Evolutionary conservation across 2,888 invertebrate species (phyloP).

Genomic region (Torymus tubicola): DNA sequence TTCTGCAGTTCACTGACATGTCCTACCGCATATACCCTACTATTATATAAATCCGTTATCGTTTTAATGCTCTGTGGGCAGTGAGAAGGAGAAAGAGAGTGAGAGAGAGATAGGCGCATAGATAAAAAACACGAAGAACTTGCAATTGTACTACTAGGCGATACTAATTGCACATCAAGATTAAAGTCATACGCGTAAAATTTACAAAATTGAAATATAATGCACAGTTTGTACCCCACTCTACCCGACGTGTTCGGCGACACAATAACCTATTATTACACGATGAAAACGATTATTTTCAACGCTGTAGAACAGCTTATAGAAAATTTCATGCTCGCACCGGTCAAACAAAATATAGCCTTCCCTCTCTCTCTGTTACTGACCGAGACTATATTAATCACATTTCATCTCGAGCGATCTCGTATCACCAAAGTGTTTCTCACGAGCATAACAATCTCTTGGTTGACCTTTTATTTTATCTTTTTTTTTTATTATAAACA

Average conservation of each 20-base stretch:
- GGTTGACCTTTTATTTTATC: no score
- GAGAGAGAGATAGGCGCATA: conserved; percentile 1
- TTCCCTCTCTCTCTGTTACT: no score
- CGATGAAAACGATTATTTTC: conserved; percentile 23
- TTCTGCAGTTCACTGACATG: conserved; percentile 21
- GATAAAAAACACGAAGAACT: conserved; percentile 50
- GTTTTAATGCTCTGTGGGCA: conserved; percentile 31
- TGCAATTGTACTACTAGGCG: conserved; percentile 24
- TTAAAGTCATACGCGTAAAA: conserved; percentile 16
- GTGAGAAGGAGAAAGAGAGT: background rate
- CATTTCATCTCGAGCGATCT: no score
- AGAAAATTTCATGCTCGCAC: no score
- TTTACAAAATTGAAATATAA: conserved; percentile 52
- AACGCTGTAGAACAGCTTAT: background rate
- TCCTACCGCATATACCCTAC: background rate
- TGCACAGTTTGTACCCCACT: conserved; percentile 16
- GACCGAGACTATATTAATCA: no score
- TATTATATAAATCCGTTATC: conserved; percentile 45
- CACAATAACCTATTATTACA: conserved; percentile 22
- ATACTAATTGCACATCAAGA: conserved; percentile 48
- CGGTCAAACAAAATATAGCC: no score
- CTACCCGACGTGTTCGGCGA: no score
- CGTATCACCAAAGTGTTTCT: no score
- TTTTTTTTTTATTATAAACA: no score
- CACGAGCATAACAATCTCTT: no score